phyloP scores from a whole-genome alignment of 37 sponge, comb jelly and placozoan genomes.

The Halichondria panicea region DNA sequence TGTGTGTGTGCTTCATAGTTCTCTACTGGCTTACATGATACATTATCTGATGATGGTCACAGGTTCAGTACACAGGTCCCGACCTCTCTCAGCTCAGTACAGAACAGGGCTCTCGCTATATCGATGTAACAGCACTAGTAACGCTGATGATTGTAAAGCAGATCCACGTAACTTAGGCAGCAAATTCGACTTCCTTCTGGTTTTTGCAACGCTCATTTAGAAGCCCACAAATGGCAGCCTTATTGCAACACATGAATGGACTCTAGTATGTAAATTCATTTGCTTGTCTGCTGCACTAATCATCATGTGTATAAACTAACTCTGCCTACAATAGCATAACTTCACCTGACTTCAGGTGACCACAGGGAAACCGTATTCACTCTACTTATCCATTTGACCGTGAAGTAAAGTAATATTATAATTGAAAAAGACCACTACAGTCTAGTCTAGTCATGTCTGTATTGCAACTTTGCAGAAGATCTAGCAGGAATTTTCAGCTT shows the following conservation, averaged over 20 bases:
- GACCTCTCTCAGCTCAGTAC: no score
- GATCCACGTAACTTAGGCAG: background rate
- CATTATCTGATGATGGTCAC: no score
- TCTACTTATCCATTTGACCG: background rate
- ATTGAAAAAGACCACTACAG: background rate
- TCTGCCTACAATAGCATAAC: background rate
- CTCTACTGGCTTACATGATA: no score
- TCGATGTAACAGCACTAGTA: no score
- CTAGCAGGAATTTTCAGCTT: no score
- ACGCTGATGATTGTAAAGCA: background rate
- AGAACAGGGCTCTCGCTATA: no score
- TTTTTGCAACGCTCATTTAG: background rate
- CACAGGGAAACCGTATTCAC: constrained; percentile 35
- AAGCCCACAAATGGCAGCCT: background rate
- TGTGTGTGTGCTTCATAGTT: no score
- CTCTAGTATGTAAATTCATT: constrained; percentile 32
- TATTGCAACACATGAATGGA: constrained; percentile 25
- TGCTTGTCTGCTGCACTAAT: constrained; percentile 23
- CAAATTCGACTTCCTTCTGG: background rate
- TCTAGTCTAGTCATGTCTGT: no score
- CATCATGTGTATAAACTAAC: constrained; percentile 36
- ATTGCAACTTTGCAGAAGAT: no score
- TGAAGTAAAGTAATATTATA: background rate
- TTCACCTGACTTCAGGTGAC: constrained; percentile 70
- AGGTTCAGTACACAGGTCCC: no score